A percentile compares a stretch with the other conserved stretches of the same genome.
These are phyloP conservation scores for Burhinus oedicnemus DNA, from an alignment of 2,113 vertebrate species.

Conservation along the genomic window DNA sequence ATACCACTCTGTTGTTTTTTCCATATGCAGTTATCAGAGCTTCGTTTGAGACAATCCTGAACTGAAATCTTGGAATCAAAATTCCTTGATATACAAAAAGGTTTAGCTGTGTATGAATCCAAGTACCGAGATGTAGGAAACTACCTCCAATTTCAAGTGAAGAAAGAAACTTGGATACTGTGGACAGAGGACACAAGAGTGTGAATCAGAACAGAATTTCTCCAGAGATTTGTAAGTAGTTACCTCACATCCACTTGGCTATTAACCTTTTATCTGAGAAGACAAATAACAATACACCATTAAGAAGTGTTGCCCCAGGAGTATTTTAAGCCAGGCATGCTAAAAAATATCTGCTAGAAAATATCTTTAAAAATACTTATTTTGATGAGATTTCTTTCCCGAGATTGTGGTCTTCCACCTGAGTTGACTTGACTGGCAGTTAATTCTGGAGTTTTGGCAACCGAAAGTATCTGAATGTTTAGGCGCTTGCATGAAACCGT, in stretches of 20 bases:
- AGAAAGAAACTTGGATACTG: background rate
- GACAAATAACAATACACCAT: background rate
- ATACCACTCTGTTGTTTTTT: background rate
- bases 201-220: background rate
- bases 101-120: background rate
- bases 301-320: background rate
- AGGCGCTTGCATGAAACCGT: background rate
- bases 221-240: background rate
- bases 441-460: background rate
- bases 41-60: background rate
- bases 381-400: background rate
- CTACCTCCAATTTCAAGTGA: background rate
- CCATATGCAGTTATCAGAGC: background rate
- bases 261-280: background rate
- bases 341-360: background rate
- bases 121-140: background rate
- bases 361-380: background rate
- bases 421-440: background rate
- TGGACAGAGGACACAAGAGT: background rate
- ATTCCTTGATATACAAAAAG: background rate
- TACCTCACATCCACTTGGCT: background rate
- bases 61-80: background rate
- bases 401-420: background rate
- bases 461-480: background rate
- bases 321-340: background rate